A percentile compares a stretch with the other conserved stretches of the same genome.
These are phyloP conservation scores for Rhinichthys osculus DNA, from an alignment of 2,797 vertebrate genomes.

Conservation along the genomic window DNA sequence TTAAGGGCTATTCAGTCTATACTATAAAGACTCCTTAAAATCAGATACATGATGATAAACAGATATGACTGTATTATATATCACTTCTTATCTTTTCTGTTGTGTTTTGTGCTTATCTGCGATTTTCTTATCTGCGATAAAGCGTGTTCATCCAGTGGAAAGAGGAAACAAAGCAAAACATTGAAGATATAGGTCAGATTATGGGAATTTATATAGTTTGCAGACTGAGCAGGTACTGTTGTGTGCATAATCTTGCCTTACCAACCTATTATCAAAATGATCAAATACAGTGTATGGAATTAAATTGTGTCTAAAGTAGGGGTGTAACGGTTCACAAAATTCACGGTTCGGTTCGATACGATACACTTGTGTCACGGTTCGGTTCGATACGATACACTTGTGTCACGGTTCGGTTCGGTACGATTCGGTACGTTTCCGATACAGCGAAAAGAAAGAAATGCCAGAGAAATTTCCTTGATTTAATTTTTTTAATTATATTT, in stretches of 20 bases:
- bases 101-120: not conserved
- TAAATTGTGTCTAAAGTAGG: too few species aligned
- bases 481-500: too few species aligned
- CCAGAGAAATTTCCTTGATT: too few species aligned
- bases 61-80: not conserved
- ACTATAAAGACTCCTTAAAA: slow-evolving; percentile 2
- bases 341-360: too few species aligned
- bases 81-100: not conserved
- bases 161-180: not conserved
- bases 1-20: not conserved
- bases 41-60: slow-evolving; percentile 9
- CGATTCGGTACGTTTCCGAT: too few species aligned
- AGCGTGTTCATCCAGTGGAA: not conserved
- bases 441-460: too few species aligned
- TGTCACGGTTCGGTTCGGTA: too few species aligned
- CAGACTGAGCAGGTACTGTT: not conserved
- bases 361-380: too few species aligned
- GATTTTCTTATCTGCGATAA: not conserved
- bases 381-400: too few species aligned
- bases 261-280: not conserved
- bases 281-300: not conserved
- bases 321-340: too few species aligned
- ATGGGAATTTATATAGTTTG: not conserved
- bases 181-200: not conserved
- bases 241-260: not conserved